Base-by-base conservation (phyloP, 2,797 vertebrate species). In the Dicrostonyx torquatus region DNA sequence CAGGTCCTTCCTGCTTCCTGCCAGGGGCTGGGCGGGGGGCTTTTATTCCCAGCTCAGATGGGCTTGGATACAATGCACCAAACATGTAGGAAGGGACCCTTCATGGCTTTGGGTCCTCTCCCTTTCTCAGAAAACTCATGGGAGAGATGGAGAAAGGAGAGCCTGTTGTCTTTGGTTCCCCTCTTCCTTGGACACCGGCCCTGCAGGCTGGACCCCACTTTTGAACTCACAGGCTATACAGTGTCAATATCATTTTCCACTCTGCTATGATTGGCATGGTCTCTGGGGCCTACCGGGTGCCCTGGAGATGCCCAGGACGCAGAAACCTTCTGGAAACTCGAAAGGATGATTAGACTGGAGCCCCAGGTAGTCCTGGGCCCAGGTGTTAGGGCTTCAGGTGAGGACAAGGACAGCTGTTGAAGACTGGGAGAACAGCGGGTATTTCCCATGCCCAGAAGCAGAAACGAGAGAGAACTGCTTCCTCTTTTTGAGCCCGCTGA, bases 401-500 rank as follows among this genome's bases (percentile, higher is more conserved):
- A 89, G 84, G 64, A 83, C 58, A 0, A 37, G 58, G 88, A 75
- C 95, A 94, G 84, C 95, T 95, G 91, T 17, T 17, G 5, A 50
- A 62, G 64, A 53, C 72, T 48, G 96, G 97, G 97, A 97, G 93
- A 96, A 82, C 0, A 7, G 31, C 68, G 97, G 96, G 95, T 96
- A 97, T 97, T 97, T 97, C 97, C 96, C 95, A 64, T 89, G 43
- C 40, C 84, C 1, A 5, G 90, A 75, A 82, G 88, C 18, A 76
- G 97, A 97, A 97, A 90, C 3, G 96, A 97, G 96, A 97, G 48
- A 3, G 13, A 10, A 10, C 55, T 34, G 43, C 95, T 97, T 97
- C 97, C 97, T 90, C 96, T 97, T 97, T 97, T 22, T 17, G 87
- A 79, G 80, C 31, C 64, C 31, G 82, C 79, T 97, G 97, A 97